Conservation (phyloP, 2,888 invertebrate species). For the Nephrotoma guestfalica region DNA sequence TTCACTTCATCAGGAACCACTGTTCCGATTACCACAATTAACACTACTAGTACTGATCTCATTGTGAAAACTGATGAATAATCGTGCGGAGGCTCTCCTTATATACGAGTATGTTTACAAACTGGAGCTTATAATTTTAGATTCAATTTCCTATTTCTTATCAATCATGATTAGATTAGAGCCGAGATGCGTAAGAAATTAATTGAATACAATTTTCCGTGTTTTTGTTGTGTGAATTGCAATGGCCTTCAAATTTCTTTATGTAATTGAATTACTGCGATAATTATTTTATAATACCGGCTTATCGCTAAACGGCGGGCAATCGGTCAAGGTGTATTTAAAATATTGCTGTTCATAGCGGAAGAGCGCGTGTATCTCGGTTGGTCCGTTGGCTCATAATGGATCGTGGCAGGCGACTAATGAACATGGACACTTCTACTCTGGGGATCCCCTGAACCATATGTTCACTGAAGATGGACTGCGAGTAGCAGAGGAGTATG, state of each 20-base stretch:
- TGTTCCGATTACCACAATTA: neutral
- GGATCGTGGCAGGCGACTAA: too few relatives aligned
- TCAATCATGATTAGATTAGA: neutral
- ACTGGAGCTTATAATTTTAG: neutral
- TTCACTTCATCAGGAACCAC: constrained; percentile 15
- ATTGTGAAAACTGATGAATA: neutral
- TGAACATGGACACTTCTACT: too few relatives aligned
- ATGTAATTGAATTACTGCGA: neutral
- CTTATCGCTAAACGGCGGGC: neutral
- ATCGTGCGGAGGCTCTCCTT: neutral
- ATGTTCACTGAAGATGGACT: too few relatives aligned
- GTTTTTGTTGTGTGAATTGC: neutral
- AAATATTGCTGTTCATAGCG: too few relatives aligned
- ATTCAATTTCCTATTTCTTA: neutral
- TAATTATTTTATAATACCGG: neutral
- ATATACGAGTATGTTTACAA: neutral
- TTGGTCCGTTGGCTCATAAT: too few relatives aligned
- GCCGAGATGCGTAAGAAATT: neutral
- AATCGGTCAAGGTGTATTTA: neutral
- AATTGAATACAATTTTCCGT: neutral
- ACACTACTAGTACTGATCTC: neutral
- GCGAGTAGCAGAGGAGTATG: too few relatives aligned
- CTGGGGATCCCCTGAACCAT: too few relatives aligned
- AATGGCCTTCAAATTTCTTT: neutral
- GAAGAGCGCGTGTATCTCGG: too few relatives aligned